Base-by-base conservation (phyloP, 2,888 invertebrate genomes). In the Andrena praecox region DNA sequence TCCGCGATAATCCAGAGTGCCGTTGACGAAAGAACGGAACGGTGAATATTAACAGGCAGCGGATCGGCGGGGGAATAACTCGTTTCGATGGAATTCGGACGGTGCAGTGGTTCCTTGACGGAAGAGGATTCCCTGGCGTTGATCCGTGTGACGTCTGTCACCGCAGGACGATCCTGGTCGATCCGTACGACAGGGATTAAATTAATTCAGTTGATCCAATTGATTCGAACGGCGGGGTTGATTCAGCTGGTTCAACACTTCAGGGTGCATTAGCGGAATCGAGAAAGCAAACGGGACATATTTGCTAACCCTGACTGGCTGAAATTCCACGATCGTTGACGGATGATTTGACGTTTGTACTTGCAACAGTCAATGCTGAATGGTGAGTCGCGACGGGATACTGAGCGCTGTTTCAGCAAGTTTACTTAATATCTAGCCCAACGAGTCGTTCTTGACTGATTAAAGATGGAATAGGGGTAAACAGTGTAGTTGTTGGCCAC, bases 171-270 rank as follows among this genome's bases (percentile, higher is more conserved):
- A 62, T 48, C 48, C 42, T 33, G 69, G 80, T 64, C 54, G 63
- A 79, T 31, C 52, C 50, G 31, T 20, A 52, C 63, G 79, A 68
- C 70, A 66, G 69, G 64, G 77, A 84, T 85, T 70, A 77, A 86
- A 84, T 84, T 86, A 86, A 86, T 84, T 84, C 80, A 63, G 68
- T 76, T 79, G 83, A 83, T 78, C 77, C 71, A 70, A 80, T 86
- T 85, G 86, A 86, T 86, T 72, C 74, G 80, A 48, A 7, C 48
- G n/a, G 33, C 31, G 63, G 42, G 73, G 84, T 85, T 85, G 86
- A 85, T 84, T 85, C 84, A 84, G 77, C 77, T 86, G 77, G 72
- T 77, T 72, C 84, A 84, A 86, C 81, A 78, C 76, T 81, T 80
- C 71, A 69, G 70, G 68, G 59, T 42, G 76, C 81, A 81, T 84